Evolutionary conservation across 2,113 vertebrate species (phyloP).

Genomic region (Numenius arquata): DNA sequence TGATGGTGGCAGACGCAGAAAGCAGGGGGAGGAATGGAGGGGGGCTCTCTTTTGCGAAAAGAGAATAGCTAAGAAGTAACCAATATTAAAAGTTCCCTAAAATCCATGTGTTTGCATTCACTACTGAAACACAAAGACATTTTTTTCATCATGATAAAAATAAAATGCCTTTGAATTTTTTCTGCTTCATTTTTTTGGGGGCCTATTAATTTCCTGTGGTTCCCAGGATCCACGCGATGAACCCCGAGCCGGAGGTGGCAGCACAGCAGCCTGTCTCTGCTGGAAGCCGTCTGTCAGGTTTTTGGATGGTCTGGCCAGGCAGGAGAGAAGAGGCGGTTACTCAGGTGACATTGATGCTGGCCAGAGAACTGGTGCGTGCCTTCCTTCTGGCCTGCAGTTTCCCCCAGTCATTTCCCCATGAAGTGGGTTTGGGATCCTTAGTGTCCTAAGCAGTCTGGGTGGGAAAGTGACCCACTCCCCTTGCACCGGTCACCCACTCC

Average conservation of each 20-base stretch:
- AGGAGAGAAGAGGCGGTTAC: not conserved
- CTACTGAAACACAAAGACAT: not conserved
- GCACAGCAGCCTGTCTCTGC: not conserved
- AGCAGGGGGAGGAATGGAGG: not conserved
- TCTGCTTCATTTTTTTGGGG: not conserved
- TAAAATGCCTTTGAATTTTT: not conserved
- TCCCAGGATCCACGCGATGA: accelerated
- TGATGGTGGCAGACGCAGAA: not conserved
- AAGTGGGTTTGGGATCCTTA: not conserved
- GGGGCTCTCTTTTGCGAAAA: not conserved
- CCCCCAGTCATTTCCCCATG: not conserved
- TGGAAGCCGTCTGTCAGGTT: constrained; percentile 1
- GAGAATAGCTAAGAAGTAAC: not conserved
- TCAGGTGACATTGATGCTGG: not conserved
- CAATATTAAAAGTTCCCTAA: not conserved
- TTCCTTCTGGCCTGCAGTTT: not conserved
- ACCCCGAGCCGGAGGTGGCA: not conserved
- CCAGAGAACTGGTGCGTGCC: not conserved
- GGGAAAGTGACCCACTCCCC: not conserved
- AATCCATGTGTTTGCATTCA: not conserved
- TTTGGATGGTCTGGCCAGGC: not conserved
- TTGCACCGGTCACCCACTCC: accelerated
- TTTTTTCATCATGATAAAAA: not conserved
- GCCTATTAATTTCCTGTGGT: not conserved
- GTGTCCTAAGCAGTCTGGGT: not conserved